These are phyloP conservation scores for Agrochola circellaris DNA, from an alignment of 2,888 invertebrate species.

Conservation along the genomic window DNA sequence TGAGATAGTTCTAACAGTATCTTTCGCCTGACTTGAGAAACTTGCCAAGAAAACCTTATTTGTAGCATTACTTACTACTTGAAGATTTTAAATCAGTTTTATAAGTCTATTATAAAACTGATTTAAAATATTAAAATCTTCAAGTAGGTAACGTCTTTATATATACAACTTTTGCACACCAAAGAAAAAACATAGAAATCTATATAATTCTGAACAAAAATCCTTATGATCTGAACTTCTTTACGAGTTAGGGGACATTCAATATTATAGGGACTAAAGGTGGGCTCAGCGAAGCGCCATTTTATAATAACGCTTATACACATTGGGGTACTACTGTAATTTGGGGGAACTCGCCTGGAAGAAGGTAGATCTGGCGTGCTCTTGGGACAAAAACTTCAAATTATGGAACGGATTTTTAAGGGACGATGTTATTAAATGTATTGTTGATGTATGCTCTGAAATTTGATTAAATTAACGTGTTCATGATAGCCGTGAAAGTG, in stretches of 20 bases:
- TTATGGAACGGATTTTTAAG: conserved; percentile 61
- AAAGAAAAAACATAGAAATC: conserved; percentile 40
- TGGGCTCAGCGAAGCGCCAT: conserved; percentile 57
- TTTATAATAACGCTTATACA: conserved; percentile 68
- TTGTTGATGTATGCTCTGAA: conserved; percentile 49
- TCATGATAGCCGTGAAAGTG: conserved; percentile 21
- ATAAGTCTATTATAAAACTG: neutral
- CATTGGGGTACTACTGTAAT: conserved; percentile 72
- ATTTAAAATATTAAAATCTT: conserved; percentile 4
- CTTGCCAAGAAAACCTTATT: conserved; percentile 9
- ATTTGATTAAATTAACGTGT: conserved; percentile 40
- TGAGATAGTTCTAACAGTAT: neutral
- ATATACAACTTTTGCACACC: conserved; percentile 19
- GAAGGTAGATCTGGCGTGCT: conserved; percentile 44
- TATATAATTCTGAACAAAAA: conserved; percentile 44
- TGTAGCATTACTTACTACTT: neutral
- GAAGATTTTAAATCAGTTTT: too few relatives aligned
- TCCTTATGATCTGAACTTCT: conserved; percentile 64
- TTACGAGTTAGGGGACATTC: conserved; percentile 67
- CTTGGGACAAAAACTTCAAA: conserved; percentile 61
- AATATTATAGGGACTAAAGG: conserved; percentile 65
- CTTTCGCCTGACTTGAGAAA: neutral
- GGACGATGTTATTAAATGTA: conserved; percentile 54
- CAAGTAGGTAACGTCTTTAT: conserved; percentile 8
- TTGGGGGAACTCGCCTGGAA: conserved; percentile 71